phyloP scores from a whole-genome alignment of 2,113 vertebrate genomes.

The Microtus montanus region DNA sequence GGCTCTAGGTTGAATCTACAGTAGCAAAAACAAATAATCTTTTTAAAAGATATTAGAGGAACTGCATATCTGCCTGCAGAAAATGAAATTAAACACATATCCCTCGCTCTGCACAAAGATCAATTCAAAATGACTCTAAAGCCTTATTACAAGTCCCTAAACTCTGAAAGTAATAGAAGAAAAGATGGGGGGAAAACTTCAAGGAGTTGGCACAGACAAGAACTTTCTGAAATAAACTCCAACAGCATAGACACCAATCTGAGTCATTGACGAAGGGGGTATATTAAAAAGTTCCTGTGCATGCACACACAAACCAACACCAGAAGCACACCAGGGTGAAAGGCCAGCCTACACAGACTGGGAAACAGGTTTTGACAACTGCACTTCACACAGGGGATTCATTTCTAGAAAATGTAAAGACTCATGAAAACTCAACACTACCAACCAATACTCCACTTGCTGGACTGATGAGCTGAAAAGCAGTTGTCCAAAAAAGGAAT shows the following conservation, averaged over 20 bases:
- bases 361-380: not conserved
- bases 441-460: not conserved
- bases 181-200: not conserved
- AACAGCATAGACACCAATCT: not conserved
- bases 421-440: not conserved
- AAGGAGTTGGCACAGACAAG: not conserved
- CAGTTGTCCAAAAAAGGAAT: not conserved
- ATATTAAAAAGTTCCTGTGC: not conserved
- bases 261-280: not conserved
- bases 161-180: not conserved
- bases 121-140: not conserved
- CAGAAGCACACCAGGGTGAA: not conserved
- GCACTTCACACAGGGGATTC: not conserved
- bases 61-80: not conserved
- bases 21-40: not conserved
- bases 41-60: not conserved
- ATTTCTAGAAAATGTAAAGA: not conserved
- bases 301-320: not conserved
- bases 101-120: not conserved
- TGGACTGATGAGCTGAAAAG: not conserved
- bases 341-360: not conserved
- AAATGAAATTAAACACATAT: not conserved
- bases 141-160: not conserved
- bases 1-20: not conserved
- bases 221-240: not conserved